These are phyloP conservation scores for Oreochromis tanganicae DNA, from an alignment of 2,113 vertebrate species.

Conservation along the genomic window DNA sequence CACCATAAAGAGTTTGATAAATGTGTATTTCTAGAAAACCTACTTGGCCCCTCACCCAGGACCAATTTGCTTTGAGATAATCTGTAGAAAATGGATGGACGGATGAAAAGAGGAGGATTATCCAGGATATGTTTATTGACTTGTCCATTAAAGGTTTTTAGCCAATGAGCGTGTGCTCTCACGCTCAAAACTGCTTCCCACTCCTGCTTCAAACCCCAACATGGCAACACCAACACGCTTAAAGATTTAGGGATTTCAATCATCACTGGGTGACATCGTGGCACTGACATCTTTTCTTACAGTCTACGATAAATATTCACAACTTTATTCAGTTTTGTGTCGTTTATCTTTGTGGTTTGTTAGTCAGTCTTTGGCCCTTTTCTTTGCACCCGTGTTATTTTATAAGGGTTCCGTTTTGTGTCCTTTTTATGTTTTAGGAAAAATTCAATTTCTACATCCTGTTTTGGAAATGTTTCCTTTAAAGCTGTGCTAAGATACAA, in stretches of 20 bases:
- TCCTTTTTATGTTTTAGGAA: neutral
- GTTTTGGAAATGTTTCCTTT: neutral
- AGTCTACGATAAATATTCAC: neutral
- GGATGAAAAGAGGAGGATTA: neutral
- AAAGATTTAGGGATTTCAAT: neutral
- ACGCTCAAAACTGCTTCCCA: rapidly evolving
- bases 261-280: neutral
- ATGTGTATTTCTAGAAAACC: rapidly evolving
- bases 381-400: neutral
- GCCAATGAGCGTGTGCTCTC: neutral
- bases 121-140: neutral
- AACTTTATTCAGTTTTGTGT: neutral
- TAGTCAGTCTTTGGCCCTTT: neutral
- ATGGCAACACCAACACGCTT: neutral
- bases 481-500: neutral
- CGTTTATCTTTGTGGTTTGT: neutral
- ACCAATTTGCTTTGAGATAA: neutral
- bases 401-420: neutral
- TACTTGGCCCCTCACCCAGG: neutral
- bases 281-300: rapidly evolving
- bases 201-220: neutral
- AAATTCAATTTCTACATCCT: neutral
- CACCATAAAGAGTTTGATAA: neutral
- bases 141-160: neutral
- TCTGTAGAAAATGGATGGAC: neutral